Conservation (phyloP, 2,888 invertebrate species). For the Sabellastarte sp. region DNA sequence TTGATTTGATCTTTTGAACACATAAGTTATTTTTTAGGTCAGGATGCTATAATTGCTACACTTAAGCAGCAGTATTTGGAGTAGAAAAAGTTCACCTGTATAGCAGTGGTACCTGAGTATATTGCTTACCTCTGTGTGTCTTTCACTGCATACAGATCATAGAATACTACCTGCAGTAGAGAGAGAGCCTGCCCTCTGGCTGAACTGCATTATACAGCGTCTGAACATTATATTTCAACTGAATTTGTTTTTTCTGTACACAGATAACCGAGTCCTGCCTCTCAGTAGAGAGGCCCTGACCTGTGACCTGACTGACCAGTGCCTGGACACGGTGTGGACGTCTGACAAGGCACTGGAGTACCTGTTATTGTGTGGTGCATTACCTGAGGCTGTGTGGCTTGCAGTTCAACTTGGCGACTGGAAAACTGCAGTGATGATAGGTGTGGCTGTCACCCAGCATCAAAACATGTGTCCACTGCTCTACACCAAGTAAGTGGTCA, state of each 20-base stretch:
- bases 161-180: too few relatives aligned
- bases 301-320: slow-evolving; percentile 35
- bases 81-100: too few relatives aligned
- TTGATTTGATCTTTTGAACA: too few relatives aligned
- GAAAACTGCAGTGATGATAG: slow-evolving; percentile 51
- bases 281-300: slow-evolving; percentile 16
- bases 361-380: slow-evolving; percentile 49
- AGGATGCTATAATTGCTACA: too few relatives aligned
- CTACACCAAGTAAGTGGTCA: slow-evolving; percentile 8
- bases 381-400: slow-evolving; percentile 56
- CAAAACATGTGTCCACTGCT: slow-evolving; percentile 13
- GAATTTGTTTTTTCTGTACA: not conserved
- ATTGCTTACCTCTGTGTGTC: too few relatives aligned
- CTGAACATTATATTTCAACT: not conserved
- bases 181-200: too few relatives aligned
- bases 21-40: too few relatives aligned
- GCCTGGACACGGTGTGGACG: slow-evolving; percentile 47
- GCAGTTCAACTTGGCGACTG: slow-evolving; percentile 55
- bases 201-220: not conserved
- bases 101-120: too few relatives aligned
- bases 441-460: slow-evolving; percentile 42
- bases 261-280: slow-evolving; percentile 6
- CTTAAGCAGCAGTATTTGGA: too few relatives aligned
- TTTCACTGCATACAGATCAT: too few relatives aligned
- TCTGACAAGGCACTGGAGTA: slow-evolving; percentile 50